Conservation (phyloP, 2,113 vertebrate genomes). For the Nematolebias whitei region DNA sequence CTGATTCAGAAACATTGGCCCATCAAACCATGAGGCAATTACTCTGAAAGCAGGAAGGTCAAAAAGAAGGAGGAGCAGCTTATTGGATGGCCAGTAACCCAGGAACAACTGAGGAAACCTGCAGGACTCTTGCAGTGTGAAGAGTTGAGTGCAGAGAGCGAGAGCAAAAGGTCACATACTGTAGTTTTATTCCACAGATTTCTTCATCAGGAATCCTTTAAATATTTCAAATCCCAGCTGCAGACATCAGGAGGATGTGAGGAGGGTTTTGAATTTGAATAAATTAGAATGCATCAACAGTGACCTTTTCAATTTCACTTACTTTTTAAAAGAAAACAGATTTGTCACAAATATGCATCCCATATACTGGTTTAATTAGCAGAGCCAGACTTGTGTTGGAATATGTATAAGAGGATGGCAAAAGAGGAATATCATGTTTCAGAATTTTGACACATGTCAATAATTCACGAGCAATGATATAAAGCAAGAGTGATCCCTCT, state of each 20-base stretch:
- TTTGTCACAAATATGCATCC: neutral
- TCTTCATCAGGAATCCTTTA: slow-evolving; percentile 56
- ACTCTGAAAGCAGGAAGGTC: slow-evolving; percentile 68
- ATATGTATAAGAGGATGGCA: slow-evolving; percentile 18
- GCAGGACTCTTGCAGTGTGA: slow-evolving; percentile 41
- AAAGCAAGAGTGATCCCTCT: slow-evolving; percentile 18
- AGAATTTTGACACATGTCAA: slow-evolving; percentile 46
- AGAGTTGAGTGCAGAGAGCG: slow-evolving; percentile 46
- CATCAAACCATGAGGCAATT: slow-evolving; percentile 73
- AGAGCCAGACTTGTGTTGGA: slow-evolving; percentile 4
- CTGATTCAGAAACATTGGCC: slow-evolving; percentile 69
- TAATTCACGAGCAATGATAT: slow-evolving; percentile 50
- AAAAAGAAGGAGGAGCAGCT: slow-evolving; percentile 51
- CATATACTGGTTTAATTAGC: neutral
- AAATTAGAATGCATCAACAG: neutral
- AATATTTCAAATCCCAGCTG: slow-evolving; percentile 31
- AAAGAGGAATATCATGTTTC: slow-evolving; percentile 45
- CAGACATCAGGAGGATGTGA: slow-evolving; percentile 23
- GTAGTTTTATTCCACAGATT: slow-evolving; percentile 63
- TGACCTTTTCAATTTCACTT: slow-evolving; percentile 14
- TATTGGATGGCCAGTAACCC: slow-evolving; percentile 58
- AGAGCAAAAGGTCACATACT: slow-evolving; percentile 64
- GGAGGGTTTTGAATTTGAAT: slow-evolving; percentile 31
- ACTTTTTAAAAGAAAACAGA: neutral
- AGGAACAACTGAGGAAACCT: slow-evolving; percentile 71